Percentiles rank a stretch among this genome's conserved stretches.
Evolutionary conservation across 2,797 vertebrate species (phyloP).

Genomic region (Peromyscus attwateri): DNA sequence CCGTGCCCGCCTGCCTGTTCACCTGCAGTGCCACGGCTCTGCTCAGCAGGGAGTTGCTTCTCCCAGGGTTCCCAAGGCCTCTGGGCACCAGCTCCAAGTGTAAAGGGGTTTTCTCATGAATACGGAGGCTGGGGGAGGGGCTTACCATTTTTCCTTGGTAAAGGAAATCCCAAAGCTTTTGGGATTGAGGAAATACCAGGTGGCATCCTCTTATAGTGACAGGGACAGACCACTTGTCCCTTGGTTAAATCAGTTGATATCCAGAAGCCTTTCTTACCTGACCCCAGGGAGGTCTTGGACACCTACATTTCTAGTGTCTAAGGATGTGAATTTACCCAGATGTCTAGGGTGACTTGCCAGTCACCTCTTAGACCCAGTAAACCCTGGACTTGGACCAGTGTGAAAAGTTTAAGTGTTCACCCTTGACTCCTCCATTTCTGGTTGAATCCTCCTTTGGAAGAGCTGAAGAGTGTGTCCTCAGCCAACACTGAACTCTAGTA

Average conservation of each 20-base stretch:
- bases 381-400: neutral
- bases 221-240: neutral
- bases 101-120: neutral
- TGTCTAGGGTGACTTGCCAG: neutral
- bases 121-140: neutral
- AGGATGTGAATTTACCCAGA: neutral
- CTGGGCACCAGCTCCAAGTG: accelerated
- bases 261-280: neutral
- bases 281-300: neutral
- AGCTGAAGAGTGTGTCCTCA: neutral
- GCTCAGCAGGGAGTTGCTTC: neutral
- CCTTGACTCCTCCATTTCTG: neutral
- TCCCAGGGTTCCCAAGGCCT: neutral
- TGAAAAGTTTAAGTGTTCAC: neutral
- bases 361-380: neutral
- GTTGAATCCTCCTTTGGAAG: neutral
- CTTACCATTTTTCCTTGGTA: neutral
- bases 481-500: neutral
- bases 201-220: neutral
- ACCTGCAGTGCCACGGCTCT: neutral
- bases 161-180: neutral
- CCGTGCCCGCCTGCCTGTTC: neutral
- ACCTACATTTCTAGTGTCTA: accelerated
- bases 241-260: neutral
- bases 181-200: neutral